Evolutionary conservation across 2,113 vertebrate genomes (phyloP).

Genomic region (Plestiodon gilberti): DNA sequence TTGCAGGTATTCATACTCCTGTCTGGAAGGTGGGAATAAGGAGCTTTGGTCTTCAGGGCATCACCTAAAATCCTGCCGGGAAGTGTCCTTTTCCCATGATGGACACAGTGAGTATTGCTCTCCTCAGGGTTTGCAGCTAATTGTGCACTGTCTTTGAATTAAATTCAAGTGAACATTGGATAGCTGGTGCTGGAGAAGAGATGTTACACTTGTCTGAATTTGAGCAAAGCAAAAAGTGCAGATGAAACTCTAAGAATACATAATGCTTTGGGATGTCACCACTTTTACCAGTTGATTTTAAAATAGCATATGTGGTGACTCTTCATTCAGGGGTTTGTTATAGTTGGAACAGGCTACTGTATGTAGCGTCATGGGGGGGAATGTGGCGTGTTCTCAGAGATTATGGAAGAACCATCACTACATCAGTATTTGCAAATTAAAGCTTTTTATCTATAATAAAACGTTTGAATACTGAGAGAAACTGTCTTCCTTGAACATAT

Average conservation of each 20-base stretch:
- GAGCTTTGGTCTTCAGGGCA: conserved; percentile 98
- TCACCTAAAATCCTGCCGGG: conserved; percentile 94
- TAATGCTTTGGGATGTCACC: background rate
- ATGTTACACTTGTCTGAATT: background rate
- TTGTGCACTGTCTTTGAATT: background rate
- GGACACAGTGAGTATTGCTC: conserved; percentile 80
- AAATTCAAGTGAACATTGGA: background rate
- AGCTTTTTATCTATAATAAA: background rate
- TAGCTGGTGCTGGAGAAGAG: background rate
- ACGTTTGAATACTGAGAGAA: background rate
- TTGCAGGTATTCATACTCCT: conserved; percentile 87
- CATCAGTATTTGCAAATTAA: background rate
- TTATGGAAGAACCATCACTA: background rate
- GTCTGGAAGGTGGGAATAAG: conserved; percentile 85
- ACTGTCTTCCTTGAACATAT: background rate
- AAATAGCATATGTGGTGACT: background rate
- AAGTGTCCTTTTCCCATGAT: conserved; percentile 86
- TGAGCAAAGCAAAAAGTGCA: fast-evolving
- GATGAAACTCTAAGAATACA: background rate
- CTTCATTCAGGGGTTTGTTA: background rate
- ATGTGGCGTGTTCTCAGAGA: background rate
- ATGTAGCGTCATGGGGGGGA: background rate
- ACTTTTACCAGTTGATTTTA: too few relatives aligned
- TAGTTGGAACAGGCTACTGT: background rate
- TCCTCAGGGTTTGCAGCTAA: fast-evolving